Percentiles rank a stretch among this genome's conserved stretches.
Evolutionary conservation across 2,888 invertebrate genomes (phyloP).

Genomic region (Thymelicus acteon): DNA sequence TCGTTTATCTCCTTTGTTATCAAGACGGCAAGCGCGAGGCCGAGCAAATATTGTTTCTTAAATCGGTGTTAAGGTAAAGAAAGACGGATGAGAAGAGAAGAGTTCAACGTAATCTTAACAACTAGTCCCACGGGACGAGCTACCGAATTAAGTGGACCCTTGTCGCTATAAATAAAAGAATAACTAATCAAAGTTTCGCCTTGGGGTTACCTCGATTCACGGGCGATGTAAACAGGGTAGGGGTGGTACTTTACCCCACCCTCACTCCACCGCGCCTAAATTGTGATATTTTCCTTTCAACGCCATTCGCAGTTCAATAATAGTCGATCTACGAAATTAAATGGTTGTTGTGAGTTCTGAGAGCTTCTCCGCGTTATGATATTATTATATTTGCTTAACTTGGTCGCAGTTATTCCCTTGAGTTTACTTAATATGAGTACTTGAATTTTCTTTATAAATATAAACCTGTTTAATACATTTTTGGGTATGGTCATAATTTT

Average conservation of each 20-base stretch:
- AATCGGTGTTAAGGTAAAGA: slow-evolving; percentile 18
- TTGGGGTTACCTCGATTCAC: slow-evolving; percentile 63
- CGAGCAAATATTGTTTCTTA: slow-evolving; percentile 6
- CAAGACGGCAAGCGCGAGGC: not conserved
- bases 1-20: slow-evolving; percentile 42
- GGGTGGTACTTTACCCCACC: slow-evolving; percentile 48
- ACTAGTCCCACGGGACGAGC: slow-evolving; percentile 38
- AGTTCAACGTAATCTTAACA: slow-evolving; percentile 8
- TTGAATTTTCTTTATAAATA: too few species aligned
- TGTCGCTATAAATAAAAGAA: slow-evolving; percentile 65
- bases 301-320: slow-evolving; percentile 69
- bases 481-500: too few species aligned
- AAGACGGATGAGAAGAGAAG: too few species aligned
- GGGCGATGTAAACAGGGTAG: slow-evolving; percentile 67
- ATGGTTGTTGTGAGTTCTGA: slow-evolving; percentile 46
- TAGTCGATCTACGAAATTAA: slow-evolving; percentile 65
- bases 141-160: slow-evolving; percentile 52
- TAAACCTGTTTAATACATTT: too few species aligned
- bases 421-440: not conserved
- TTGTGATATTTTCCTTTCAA: slow-evolving; percentile 75
- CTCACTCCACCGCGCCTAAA: slow-evolving; percentile 56
- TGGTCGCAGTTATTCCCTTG: slow-evolving; percentile 16
- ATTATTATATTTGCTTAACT: slow-evolving; percentile 20
- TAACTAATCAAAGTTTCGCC: slow-evolving; percentile 72
- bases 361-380: slow-evolving; percentile 40